Evolutionary conservation across 1,140 invertebrate genomes (phyloP).

Genomic region (Ceratosolen fusciceps): DNA sequence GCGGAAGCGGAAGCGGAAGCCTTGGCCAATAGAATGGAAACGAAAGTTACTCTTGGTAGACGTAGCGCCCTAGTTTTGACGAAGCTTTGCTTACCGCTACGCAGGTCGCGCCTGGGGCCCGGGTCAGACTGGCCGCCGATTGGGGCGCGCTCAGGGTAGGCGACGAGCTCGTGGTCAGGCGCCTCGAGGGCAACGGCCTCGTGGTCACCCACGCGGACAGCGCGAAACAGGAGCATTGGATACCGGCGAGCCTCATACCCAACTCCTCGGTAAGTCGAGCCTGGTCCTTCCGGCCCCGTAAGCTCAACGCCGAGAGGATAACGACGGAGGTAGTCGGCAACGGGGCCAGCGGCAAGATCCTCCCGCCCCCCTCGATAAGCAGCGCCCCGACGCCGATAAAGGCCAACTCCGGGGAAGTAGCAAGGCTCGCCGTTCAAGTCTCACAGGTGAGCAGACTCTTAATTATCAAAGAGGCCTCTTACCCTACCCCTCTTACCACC

Average conservation of each 20-base stretch:
- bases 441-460: slow-evolving; percentile 41
- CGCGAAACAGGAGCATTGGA: slow-evolving; percentile 74
- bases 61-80: neutral
- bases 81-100: slow-evolving; percentile 37
- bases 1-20: too few species aligned
- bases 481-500: too few species aligned
- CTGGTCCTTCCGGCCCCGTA: slow-evolving; percentile 76
- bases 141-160: slow-evolving; percentile 72
- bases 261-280: slow-evolving; percentile 72
- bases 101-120: slow-evolving; percentile 72
- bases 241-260: slow-evolving; percentile 76
- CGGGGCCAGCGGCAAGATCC: neutral
- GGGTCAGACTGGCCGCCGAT: slow-evolving; percentile 71
- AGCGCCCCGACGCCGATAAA: slow-evolving; percentile 58
- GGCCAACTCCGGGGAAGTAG: slow-evolving; percentile 61
- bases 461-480: too few species aligned
- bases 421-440: slow-evolving; percentile 60
- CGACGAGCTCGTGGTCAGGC: slow-evolving; percentile 70
- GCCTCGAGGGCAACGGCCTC: slow-evolving; percentile 69
- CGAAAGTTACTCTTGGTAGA: too few species aligned
- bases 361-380: slow-evolving; percentile 53
- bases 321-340: neutral
- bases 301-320: slow-evolving; percentile 58
- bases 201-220: slow-evolving; percentile 64
- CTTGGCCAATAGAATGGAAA: neutral